A percentile compares a stretch with the other conserved stretches of the same genome.
phyloP scores from a whole-genome alignment of 1,140 invertebrate species.

The Batillaria attramentaria region DNA sequence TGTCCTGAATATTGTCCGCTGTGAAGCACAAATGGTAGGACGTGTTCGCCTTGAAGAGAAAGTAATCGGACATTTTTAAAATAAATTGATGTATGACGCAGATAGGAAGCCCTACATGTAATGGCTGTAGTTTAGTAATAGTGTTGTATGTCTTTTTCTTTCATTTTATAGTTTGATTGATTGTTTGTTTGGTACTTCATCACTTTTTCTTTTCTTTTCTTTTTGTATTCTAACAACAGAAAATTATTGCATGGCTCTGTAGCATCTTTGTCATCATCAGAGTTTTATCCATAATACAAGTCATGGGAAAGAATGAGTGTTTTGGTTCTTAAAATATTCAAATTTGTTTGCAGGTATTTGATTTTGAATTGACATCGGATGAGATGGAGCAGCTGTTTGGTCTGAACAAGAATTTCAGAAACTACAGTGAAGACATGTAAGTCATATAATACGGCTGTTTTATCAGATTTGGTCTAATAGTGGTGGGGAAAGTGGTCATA shows the following conservation, averaged over 20 bases:
- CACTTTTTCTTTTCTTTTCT: not conserved
- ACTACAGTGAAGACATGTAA: constrained; percentile 48
- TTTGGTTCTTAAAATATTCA: not conserved
- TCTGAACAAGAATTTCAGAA: constrained; percentile 42
- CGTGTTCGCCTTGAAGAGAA: not conserved
- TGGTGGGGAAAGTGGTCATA: no score
- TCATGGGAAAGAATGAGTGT: not conserved
- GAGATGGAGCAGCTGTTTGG: constrained; percentile 43
- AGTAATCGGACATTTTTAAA: no score
- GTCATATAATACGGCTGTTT: no score
- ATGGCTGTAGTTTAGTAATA: no score
- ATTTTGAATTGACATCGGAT: constrained; percentile 48
- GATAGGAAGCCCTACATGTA: no score
- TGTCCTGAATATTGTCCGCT: no score
- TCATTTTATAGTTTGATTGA: not conserved
- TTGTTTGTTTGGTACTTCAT: not conserved
- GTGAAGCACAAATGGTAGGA: no score
- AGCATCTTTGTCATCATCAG: no score
- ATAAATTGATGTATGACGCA: not conserved
- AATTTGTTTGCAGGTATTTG: constrained; percentile 60
- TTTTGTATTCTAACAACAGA: not conserved
- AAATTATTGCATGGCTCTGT: no score
- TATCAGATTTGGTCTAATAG: no score
- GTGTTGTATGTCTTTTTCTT: no score
- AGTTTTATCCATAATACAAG: no score